Evolutionary conservation across 2,797 vertebrate species (phyloP).

Genomic region (Pangasius sanitwongsei): DNA sequence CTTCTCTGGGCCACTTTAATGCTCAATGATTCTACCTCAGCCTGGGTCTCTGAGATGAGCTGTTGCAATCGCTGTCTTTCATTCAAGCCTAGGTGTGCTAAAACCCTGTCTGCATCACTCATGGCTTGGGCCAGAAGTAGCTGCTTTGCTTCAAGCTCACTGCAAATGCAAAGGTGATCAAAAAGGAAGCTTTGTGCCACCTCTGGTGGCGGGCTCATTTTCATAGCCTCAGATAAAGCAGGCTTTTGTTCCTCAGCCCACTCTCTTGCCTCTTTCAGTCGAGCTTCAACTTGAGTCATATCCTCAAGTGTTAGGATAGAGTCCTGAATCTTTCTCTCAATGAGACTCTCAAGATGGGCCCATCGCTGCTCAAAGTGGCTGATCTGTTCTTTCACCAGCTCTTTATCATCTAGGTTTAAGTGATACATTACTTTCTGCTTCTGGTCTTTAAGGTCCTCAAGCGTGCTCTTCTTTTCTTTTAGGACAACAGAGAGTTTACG

Average conservation of each 20-base stretch:
- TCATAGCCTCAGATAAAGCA: constrained; percentile 81
- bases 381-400: constrained; percentile 92
- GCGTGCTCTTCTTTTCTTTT: constrained; percentile 83
- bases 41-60: constrained; percentile 83
- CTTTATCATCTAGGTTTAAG: constrained; percentile 91
- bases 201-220: constrained; percentile 89
- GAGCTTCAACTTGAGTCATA: constrained; percentile 79
- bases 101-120: constrained; percentile 87
- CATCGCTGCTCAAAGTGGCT: constrained; percentile 91
- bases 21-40: constrained; percentile 82
- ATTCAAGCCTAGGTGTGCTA: constrained; percentile 86
- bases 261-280: constrained; percentile 86
- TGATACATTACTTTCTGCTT: constrained; percentile 88
- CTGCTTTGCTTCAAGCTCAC: constrained; percentile 91
- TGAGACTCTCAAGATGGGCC: constrained; percentile 87
- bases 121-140: constrained; percentile 83
- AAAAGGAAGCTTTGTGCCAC: constrained; percentile 90
- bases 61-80: constrained; percentile 90
- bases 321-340: constrained; percentile 89
- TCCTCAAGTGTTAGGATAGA: constrained; percentile 89
- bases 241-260: constrained; percentile 93
- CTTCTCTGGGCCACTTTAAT: constrained; percentile 86
- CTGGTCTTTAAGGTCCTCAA: constrained; percentile 90
- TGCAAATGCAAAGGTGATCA: constrained; percentile 90
- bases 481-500: constrained; percentile 84